Evolutionary conservation across 2,113 vertebrate species (phyloP).

Genomic region (Dipodomys stephensi): DNA sequence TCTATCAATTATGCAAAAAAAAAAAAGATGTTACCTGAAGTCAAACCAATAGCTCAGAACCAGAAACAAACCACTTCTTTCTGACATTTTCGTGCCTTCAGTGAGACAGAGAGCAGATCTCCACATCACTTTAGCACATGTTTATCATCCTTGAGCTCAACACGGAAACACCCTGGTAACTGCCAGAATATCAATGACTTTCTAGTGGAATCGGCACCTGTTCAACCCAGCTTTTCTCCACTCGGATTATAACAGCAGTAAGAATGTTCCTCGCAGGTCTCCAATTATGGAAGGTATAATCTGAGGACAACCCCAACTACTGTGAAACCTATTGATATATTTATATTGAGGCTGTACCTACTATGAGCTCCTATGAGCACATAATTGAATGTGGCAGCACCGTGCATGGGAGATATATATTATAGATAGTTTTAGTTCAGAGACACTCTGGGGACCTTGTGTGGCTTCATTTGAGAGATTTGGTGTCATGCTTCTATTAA

Average conservation of each 20-base stretch:
- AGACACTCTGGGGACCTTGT: not conserved
- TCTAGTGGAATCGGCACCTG: not conserved
- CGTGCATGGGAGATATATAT: not conserved
- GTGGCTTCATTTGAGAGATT: not conserved
- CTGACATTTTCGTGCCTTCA: not conserved
- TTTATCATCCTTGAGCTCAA: slow-evolving; percentile 22
- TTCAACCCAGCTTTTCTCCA: not conserved
- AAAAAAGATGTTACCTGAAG: slow-evolving; percentile 22
- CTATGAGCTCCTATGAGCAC: not conserved
- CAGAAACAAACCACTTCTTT: not conserved
- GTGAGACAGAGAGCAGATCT: not conserved
- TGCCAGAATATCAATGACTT: not conserved
- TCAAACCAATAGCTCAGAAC: slow-evolving; percentile 38
- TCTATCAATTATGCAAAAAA: slow-evolving; percentile 59
- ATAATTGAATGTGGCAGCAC: not conserved
- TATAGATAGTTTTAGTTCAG: not conserved
- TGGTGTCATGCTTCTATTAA: not conserved
- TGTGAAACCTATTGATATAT: not conserved
- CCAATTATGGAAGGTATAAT: not conserved
- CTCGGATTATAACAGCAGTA: not conserved
- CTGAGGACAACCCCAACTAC: not conserved
- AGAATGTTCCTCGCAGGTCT: not conserved
- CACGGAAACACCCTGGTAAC: not conserved
- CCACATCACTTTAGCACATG: not conserved
- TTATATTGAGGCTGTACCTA: not conserved